These are phyloP conservation scores for Lathronympha strigana DNA, from an alignment of 2,888 invertebrate genomes.

Conservation along the genomic window DNA sequence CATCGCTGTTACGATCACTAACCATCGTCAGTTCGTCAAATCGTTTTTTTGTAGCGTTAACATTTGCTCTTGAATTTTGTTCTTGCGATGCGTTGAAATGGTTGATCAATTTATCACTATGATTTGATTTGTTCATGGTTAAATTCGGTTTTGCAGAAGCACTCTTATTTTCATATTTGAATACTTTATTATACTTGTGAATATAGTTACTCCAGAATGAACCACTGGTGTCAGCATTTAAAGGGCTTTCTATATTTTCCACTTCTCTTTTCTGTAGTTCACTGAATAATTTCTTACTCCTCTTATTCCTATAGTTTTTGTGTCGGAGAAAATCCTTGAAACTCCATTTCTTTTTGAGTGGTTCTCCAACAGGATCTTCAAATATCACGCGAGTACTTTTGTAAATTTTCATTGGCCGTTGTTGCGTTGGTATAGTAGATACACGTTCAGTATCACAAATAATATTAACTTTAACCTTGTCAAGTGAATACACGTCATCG, in stretches of 20 bases:
- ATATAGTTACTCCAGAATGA: slow-evolving; percentile 16
- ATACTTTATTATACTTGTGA: not conserved
- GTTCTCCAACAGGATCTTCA: not conserved
- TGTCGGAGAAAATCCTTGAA: slow-evolving; percentile 4
- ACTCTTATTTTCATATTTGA: not conserved
- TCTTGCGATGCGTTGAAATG: not conserved
- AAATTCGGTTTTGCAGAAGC: not conserved
- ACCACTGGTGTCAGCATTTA: slow-evolving; percentile 18
- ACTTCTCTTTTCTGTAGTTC: slow-evolving; percentile 13
- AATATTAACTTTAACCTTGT: slow-evolving; percentile 17
- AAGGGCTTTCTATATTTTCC: slow-evolving; percentile 4
- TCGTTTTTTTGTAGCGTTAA: not conserved
- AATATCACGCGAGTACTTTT: not conserved
- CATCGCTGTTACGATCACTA: not conserved
- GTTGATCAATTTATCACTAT: not conserved
- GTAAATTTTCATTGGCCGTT: not conserved
- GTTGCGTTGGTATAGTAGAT: not conserved
- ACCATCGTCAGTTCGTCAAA: not conserved
- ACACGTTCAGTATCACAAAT: slow-evolving; percentile 8
- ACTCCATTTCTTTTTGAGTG: slow-evolving; percentile 6
- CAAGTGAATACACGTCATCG: not conserved
- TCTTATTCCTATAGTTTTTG: not conserved
- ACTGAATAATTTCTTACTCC: not conserved
- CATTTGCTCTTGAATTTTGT: not conserved
- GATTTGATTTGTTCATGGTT: not conserved